Evolutionary conservation across 2,113 vertebrate genomes (phyloP).

Genomic region (Tragelaphus buxtoni): DNA sequence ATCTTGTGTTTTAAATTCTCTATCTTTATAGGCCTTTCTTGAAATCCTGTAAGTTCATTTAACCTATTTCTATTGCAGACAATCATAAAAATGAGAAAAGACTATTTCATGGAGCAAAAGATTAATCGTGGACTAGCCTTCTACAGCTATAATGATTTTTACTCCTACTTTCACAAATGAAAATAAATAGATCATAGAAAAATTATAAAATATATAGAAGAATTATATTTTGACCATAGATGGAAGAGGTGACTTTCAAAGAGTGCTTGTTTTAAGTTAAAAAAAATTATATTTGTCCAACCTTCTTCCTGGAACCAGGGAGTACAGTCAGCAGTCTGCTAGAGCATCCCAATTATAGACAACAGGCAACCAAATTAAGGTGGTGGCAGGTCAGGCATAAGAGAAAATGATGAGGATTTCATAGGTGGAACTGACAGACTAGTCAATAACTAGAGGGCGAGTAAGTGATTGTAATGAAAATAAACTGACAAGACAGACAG

Average conservation of each 20-base stretch:
- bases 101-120: background rate
- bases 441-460: background rate
- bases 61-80: background rate
- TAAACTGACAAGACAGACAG: background rate
- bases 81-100: slow-evolving; percentile 13
- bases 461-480: background rate
- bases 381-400: background rate
- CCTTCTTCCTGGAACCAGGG: background rate
- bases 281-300: background rate
- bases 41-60: background rate
- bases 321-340: background rate
- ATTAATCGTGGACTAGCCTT: background rate
- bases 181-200: background rate
- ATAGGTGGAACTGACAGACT: background rate
- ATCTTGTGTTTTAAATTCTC: background rate
- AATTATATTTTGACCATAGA: background rate
- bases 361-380: background rate
- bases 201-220: background rate
- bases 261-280: background rate
- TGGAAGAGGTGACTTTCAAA: background rate
- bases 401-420: background rate
- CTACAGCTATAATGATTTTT: background rate
- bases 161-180: background rate
- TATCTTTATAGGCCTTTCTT: background rate
- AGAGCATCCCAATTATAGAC: background rate